Percentiles rank a stretch among this genome's conserved stretches.
These are phyloP conservation scores for Drosophila nr. perissopoda DNA, from an alignment of 2,888 invertebrate genomes.

Conservation along the genomic window DNA sequence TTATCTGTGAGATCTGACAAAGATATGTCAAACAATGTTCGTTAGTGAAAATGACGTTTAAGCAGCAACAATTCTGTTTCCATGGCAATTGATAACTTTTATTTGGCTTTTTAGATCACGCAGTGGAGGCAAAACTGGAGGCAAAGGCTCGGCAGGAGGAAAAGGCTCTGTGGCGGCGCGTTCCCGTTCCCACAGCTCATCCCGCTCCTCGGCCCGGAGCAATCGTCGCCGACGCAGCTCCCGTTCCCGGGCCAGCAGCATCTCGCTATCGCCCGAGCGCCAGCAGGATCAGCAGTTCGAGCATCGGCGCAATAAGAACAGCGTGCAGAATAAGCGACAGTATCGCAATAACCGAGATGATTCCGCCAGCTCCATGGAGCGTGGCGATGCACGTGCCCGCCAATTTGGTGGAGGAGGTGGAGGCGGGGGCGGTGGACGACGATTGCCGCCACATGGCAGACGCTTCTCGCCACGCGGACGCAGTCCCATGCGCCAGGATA, in stretches of 20 bases:
- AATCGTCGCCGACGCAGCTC: constrained; percentile 84
- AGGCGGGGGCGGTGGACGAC: constrained; percentile 73
- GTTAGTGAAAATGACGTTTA: background rate
- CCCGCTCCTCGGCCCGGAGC: constrained; percentile 80
- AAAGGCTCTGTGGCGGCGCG: constrained; percentile 58
- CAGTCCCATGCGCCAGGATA: constrained; percentile 75
- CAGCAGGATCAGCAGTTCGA: constrained; percentile 88
- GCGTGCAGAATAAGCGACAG: constrained; percentile 94
- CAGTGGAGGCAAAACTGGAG: constrained; percentile 61
- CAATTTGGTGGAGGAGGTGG: constrained; percentile 74
- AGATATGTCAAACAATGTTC: no score
- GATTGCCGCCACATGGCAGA: constrained; percentile 70
- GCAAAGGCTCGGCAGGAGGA: constrained; percentile 46
- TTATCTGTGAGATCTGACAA: background rate
- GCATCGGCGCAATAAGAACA: constrained; percentile 91
- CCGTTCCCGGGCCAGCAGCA: constrained; percentile 82
- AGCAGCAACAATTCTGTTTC: background rate
- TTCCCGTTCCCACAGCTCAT: constrained; percentile 72
- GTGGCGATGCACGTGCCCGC: constrained; percentile 74
- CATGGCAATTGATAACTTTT: background rate
- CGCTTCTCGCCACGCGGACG: constrained; percentile 75
- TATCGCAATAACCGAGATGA: constrained; percentile 93
- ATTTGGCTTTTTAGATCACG: constrained; percentile 64
- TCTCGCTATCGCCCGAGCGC: constrained; percentile 82
- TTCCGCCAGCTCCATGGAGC: constrained; percentile 87